A percentile compares a stretch with the other conserved stretches of the same genome.
These are phyloP conservation scores for Bombus terrestris DNA, from an alignment of 1,140 invertebrate species.

Conservation along the genomic window DNA sequence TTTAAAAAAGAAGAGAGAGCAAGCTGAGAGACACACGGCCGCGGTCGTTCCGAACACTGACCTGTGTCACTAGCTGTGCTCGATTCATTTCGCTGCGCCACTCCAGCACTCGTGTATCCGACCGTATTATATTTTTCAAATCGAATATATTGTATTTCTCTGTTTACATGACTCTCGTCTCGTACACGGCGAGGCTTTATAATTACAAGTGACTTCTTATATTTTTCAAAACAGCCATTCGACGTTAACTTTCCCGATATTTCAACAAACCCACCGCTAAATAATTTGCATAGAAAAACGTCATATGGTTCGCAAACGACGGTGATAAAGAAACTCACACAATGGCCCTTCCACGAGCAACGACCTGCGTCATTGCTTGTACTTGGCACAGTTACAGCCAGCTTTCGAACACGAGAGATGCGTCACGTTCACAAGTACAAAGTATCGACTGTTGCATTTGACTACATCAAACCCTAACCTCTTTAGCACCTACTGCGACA, in stretches of 20 bases:
- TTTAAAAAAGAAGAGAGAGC: neutral
- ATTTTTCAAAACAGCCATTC: neutral
- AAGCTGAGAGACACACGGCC: neutral
- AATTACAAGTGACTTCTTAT: neutral
- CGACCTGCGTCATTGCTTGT: constrained; percentile 29
- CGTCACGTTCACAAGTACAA: neutral
- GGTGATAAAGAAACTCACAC: neutral
- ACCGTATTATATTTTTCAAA: constrained; percentile 6
- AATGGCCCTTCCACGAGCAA: constrained; percentile 37
- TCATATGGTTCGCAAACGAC: neutral
- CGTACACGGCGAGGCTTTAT: neutral
- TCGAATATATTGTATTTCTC: neutral
- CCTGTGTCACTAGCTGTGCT: constrained; percentile 45
- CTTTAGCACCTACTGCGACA: neutral
- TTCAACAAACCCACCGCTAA: neutral
- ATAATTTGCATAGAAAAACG: neutral
- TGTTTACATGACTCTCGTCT: neutral
- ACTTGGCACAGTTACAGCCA: constrained; percentile 29
- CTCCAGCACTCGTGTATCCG: neutral
- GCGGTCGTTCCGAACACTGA: constrained; percentile 45
- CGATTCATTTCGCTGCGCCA: constrained; percentile 12
- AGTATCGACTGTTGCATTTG: constrained; percentile 24
- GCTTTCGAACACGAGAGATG: neutral
- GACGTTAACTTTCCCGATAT: neutral
- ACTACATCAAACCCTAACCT: constrained; percentile 7